Conservation (phyloP, 2,888 invertebrate genomes). For the Xestia xanthographa region DNA sequence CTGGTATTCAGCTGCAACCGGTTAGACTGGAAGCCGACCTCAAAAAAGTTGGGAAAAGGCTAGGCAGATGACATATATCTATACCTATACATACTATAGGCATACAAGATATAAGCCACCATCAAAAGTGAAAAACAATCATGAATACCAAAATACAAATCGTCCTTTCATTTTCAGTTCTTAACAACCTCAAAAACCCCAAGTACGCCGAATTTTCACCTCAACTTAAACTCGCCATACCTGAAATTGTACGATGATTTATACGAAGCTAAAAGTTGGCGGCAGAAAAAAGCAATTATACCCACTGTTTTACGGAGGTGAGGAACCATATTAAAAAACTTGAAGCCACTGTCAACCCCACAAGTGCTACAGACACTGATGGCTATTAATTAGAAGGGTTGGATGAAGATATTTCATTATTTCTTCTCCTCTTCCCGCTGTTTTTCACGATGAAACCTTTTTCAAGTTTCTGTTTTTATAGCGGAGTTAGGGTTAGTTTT, state of each 20-base stretch:
- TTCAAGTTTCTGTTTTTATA: conserved; percentile 62
- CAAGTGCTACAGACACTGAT: conserved; percentile 89
- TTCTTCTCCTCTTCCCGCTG: conserved; percentile 78
- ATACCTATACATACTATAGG: not conserved
- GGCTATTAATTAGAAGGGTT: conserved; percentile 90
- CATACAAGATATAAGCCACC: not conserved
- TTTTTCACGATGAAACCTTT: conserved; percentile 66
- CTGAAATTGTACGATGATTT: conserved; percentile 67
- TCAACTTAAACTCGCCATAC: conserved; percentile 33
- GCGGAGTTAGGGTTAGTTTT: conserved; percentile 42
- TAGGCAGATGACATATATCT: too few species aligned
- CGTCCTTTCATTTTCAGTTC: not conserved
- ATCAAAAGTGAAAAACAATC: not conserved
- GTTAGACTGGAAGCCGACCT: too few species aligned
- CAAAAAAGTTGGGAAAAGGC: too few species aligned
- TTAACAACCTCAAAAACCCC: not conserved
- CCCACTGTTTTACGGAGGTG: conserved; percentile 88
- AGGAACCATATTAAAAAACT: conserved; percentile 90
- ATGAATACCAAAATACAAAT: not conserved
- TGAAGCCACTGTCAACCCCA: conserved; percentile 87
- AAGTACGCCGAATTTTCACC: conserved; percentile 19
- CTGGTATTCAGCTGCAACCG: too few species aligned
- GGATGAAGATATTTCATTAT: conserved; percentile 89
- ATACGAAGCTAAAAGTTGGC: conserved; percentile 79
- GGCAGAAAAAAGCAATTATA: conserved; percentile 88